Base-by-base conservation (phyloP, 2,888 invertebrate species). In the Cryptocephalus primarius region DNA sequence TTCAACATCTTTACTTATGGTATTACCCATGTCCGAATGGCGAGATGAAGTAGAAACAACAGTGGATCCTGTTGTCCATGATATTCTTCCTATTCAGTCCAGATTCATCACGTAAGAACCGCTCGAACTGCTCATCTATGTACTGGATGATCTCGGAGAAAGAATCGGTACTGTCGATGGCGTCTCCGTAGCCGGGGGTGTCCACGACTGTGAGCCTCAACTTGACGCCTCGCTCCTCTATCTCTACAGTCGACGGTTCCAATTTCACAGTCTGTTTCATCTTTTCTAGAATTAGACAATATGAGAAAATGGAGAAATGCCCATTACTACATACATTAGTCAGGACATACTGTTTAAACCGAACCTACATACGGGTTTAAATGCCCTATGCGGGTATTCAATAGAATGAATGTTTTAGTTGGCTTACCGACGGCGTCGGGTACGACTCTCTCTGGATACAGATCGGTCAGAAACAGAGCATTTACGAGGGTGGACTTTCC, bases 1-100 rank as follows among this genome's bases (percentile, higher is more conserved):
- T 22, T 22, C 22, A 22, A 22, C 22, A 22, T 22, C 22, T 22
- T 22, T 22, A 22, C 22, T 22, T 6, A 22, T 22, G 22, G 6
- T 22, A 22, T 69, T 76, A 92, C 88, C 94, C 94, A 73, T 95
- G 94, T 41, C 95, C 95, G 71, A 91, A 92, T 1, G 95, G 95
- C 46, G 94, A 94, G 67, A 96, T 91, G 70, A 95, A 96, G 71
- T 95, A 96, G 68, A 96, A 92, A 72, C 89, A 96, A 72, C 96
- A 96, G 67, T 97, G 96, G 59, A 97, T 92, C 64, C 96, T 81
- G 72, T 94, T 95, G 71, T 97, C 96, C 47, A 94, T 85, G 59
- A 97, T 96, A 69, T 96, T 94, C 54, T 94, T 83, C 41, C 96
- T 80, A 72, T 97, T 96, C 40, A 96, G 76, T 1, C 96, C 96